Evolutionary conservation across 2,113 vertebrate genomes (phyloP).

Genomic region (Dolichotis patagonum): DNA sequence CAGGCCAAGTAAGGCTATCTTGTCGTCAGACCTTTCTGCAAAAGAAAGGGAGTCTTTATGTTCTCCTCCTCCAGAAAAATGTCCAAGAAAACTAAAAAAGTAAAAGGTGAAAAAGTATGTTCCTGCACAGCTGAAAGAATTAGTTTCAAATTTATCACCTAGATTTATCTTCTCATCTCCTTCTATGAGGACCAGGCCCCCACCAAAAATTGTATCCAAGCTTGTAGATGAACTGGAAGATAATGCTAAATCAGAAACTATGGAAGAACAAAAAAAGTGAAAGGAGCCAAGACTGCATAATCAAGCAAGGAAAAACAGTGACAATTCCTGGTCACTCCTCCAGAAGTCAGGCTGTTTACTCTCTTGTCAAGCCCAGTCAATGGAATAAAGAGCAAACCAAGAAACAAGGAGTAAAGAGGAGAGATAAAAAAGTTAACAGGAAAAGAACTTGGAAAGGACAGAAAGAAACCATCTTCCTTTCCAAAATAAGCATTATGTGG

Average conservation of each 20-base stretch:
- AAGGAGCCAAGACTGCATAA: conserved; percentile 79
- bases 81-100: conserved; percentile 80
- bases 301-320: conserved; percentile 82
- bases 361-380: conserved; percentile 90
- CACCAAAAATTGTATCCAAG: conserved; percentile 51
- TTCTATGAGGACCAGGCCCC: conserved; percentile 84
- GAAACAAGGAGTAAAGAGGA: conserved; percentile 23
- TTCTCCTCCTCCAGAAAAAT: conserved; percentile 85
- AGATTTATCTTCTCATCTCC: conserved; percentile 87
- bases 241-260: conserved; percentile 69
- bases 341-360: conserved; percentile 91
- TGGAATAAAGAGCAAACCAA: conserved; percentile 73
- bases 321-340: conserved; percentile 84
- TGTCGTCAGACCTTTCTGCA: conserved; percentile 59
- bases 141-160: conserved; percentile 84
- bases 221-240: conserved; percentile 80
- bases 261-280: conserved; percentile 77
- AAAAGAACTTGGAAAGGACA: conserved; percentile 87
- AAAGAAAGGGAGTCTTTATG: conserved; percentile 84
- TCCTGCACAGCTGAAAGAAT: conserved; percentile 79
- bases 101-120: conserved; percentile 89
- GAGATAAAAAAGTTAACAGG: conserved; percentile 74
- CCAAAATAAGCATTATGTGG: conserved; percentile 93
- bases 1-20: conserved; percentile 73
- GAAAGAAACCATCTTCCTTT: conserved; percentile 89